These are phyloP conservation scores for Lophius piscatorius DNA, from an alignment of 2,113 vertebrate genomes.

Conservation along the genomic window DNA sequence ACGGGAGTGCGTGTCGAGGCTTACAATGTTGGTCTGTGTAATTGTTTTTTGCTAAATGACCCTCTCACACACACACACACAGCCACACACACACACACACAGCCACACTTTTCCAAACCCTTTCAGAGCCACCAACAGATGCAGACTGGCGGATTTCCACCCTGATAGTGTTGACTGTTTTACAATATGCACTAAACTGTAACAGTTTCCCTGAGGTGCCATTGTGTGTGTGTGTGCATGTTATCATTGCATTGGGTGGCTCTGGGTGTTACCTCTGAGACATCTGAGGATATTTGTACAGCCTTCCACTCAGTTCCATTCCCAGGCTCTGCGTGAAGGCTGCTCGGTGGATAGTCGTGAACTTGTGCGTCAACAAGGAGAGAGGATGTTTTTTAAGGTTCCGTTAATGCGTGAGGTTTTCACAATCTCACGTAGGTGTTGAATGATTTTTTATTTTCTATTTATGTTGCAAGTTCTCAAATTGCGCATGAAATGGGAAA, in stretches of 20 bases:
- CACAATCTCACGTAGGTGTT: neutral
- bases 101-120: constrained; percentile 17
- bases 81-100: neutral
- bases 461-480: too few species aligned
- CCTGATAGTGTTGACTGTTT: constrained; percentile 56
- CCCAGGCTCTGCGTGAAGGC: constrained; percentile 39
- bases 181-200: constrained; percentile 50
- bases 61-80: neutral
- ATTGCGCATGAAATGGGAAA: too few species aligned
- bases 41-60: neutral
- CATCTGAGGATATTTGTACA: constrained; percentile 54
- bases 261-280: constrained; percentile 54
- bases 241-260: too few species aligned
- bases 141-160: constrained; percentile 47
- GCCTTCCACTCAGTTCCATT: constrained; percentile 34
- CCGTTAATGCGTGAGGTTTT: neutral
- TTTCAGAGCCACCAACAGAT: constrained; percentile 10
- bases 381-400: neutral
- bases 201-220: constrained; percentile 52
- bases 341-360: constrained; percentile 14
- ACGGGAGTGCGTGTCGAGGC: constrained; percentile 18
- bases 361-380: constrained; percentile 9
- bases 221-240: constrained; percentile 9
- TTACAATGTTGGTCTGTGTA: constrained; percentile 14
- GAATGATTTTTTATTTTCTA: neutral